These are phyloP conservation scores for Sciaenops ocellatus DNA, from an alignment of 2,797 vertebrate genomes.

Conservation along the genomic window DNA sequence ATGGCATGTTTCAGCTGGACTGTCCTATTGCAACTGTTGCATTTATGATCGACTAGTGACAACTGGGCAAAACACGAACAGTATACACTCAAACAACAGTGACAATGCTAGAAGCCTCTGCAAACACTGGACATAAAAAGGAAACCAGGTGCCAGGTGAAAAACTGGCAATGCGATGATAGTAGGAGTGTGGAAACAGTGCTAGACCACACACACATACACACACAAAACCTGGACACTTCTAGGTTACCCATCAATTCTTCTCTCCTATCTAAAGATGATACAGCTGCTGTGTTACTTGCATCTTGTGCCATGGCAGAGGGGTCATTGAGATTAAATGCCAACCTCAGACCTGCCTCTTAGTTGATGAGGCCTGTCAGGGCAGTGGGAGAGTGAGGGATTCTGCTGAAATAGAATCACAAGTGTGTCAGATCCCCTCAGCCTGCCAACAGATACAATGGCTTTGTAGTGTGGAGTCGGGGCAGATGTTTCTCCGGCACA, in stretches of 20 bases:
- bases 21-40: conserved; percentile 15
- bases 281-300: conserved; percentile 59
- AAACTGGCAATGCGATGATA: conserved; percentile 31
- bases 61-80: conserved; percentile 22
- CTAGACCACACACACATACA: conserved; percentile 1
- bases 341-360: conserved; percentile 51
- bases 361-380: conserved; percentile 68
- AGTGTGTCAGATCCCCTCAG: conserved; percentile 37
- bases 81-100: conserved; percentile 16
- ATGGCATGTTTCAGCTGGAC: background rate
- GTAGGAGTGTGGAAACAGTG: background rate
- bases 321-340: conserved; percentile 72
- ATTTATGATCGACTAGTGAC: conserved; percentile 24
- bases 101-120: conserved; percentile 22
- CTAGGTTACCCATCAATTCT: conserved; percentile 57
- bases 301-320: conserved; percentile 56
- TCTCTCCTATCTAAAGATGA: conserved; percentile 61
- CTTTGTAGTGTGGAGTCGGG: conserved; percentile 15
- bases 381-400: conserved; percentile 42
- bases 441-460: conserved; percentile 7
- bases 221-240: conserved; percentile 34
- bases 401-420: conserved; percentile 25
- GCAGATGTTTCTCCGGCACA: conserved; percentile 19
- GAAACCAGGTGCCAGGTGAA: conserved; percentile 22
- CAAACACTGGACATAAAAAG: conserved; percentile 5